A percentile compares a stretch with the other conserved stretches of the same genome.
Evolutionary conservation across 2,113 vertebrate genomes (phyloP).

Genomic region (Propithecus coquereli): DNA sequence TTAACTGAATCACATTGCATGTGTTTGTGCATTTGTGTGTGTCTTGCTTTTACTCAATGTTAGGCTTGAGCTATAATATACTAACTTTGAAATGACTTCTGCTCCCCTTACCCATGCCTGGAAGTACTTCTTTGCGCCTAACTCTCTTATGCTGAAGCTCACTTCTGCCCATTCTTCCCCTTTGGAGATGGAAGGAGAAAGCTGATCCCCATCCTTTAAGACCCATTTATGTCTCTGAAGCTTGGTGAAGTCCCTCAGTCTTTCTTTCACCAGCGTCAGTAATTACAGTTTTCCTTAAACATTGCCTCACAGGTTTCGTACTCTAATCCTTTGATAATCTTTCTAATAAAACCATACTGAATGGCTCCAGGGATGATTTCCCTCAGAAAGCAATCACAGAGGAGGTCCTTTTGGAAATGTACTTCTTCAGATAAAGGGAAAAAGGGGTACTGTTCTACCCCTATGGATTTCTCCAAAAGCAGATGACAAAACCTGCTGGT

Average conservation of each 20-base stretch:
- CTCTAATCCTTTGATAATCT: conserved; percentile 56
- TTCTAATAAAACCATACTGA: conserved; percentile 52
- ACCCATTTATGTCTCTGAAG: conserved; percentile 45
- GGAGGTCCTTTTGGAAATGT: conserved; percentile 12
- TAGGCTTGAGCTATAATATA: not conserved
- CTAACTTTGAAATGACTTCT: conserved; percentile 15
- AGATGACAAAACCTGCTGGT: not conserved
- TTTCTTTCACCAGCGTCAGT: conserved; percentile 56
- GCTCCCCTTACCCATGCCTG: not conserved
- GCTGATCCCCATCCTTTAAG: not conserved
- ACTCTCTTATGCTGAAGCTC: not conserved
- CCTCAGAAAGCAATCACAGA: conserved; percentile 16
- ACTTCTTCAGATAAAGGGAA: conserved; percentile 30
- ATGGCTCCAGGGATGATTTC: conserved; percentile 15
- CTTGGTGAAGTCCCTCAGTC: conserved; percentile 15
- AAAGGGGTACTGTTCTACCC: not conserved
- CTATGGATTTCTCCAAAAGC: conserved; percentile 25
- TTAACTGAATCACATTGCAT: not conserved
- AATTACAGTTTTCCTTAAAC: conserved; percentile 66
- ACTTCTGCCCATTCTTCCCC: not conserved
- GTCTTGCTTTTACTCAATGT: conserved; percentile 7
- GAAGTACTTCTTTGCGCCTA: not conserved
- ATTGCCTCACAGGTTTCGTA: conserved; percentile 51
- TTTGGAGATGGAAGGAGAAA: conserved; percentile 25
- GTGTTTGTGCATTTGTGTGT: not conserved